Evolutionary conservation across 2,113 vertebrate species (phyloP).

Genomic region (Cololabis saira): DNA sequence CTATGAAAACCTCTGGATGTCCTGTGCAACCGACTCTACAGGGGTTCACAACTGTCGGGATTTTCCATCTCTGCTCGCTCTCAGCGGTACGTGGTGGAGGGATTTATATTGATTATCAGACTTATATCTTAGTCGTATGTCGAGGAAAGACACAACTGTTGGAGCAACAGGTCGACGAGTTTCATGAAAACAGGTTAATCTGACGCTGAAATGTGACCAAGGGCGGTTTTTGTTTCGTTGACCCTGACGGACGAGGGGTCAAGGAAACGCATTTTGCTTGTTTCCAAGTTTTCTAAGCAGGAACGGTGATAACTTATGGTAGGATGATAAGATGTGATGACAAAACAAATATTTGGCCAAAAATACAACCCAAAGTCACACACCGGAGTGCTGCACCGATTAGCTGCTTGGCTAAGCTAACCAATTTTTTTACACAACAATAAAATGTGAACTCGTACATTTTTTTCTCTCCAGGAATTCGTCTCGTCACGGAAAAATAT

Average conservation of each 20-base stretch:
- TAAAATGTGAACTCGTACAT: neutral
- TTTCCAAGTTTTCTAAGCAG: neutral
- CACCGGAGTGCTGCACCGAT: neutral
- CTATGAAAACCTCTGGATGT: constrained; percentile 90
- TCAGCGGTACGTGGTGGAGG: constrained; percentile 79
- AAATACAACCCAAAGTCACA: neutral
- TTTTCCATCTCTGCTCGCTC: constrained; percentile 86
- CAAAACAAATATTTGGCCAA: neutral
- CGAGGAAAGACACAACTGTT: neutral
- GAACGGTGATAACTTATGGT: constrained; percentile 1
- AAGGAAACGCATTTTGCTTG: neutral
- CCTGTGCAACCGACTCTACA: constrained; percentile 86
- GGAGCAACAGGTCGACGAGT: neutral
- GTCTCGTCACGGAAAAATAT: neutral
- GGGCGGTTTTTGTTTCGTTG: neutral
- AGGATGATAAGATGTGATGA: constrained; percentile 18
- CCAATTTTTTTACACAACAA: neutral
- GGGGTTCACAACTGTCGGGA: constrained; percentile 88
- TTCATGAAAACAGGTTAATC: too few species aligned
- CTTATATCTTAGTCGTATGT: neutral
- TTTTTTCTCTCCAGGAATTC: neutral
- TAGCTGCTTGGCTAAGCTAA: neutral
- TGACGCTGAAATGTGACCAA: neutral
- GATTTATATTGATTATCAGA: neutral
- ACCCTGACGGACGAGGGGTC: neutral